Conservation (phyloP, 1,140 invertebrate genomes). For the Linepithema humile region DNA sequence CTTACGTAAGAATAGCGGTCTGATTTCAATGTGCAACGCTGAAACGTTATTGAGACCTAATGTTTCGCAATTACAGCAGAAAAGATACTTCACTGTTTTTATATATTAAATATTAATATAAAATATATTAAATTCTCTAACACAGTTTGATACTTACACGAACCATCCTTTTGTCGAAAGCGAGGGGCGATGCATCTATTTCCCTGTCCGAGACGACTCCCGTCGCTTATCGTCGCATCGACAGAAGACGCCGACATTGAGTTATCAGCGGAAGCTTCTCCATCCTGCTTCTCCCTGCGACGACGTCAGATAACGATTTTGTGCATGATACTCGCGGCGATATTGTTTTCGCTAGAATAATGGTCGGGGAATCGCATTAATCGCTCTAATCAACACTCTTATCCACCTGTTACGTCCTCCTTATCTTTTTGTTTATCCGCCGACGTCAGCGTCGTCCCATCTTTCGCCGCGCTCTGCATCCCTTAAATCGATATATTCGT, state of each 20-base stretch:
- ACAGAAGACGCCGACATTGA: neutral
- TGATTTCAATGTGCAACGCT: neutral
- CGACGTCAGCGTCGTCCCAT: slow-evolving; percentile 2
- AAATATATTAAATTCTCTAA: too few species aligned
- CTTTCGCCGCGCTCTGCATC: neutral
- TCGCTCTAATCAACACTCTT: slow-evolving; percentile 8
- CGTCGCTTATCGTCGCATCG: neutral
- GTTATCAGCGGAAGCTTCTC: neutral
- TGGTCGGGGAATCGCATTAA: neutral
- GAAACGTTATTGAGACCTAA: slow-evolving; percentile 22
- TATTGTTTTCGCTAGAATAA: too few species aligned
- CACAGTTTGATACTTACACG: too few species aligned
- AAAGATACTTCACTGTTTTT: slow-evolving; percentile 35
- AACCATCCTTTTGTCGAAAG: too few species aligned
- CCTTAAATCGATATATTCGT: too few species aligned
- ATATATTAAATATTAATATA: slow-evolving; percentile 48
- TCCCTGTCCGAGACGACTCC: too few species aligned
- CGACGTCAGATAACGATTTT: neutral
- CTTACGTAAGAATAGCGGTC: neutral
- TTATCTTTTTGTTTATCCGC: neutral
- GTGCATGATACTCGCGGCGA: neutral
- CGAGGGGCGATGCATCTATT: neutral
- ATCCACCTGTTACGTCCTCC: neutral
- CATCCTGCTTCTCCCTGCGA: neutral
- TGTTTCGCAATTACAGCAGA: slow-evolving; percentile 28